A percentile compares a stretch with the other conserved stretches of the same genome.
Evolutionary conservation across 2,888 invertebrate genomes (phyloP).

Genomic region (Antitype chi): DNA sequence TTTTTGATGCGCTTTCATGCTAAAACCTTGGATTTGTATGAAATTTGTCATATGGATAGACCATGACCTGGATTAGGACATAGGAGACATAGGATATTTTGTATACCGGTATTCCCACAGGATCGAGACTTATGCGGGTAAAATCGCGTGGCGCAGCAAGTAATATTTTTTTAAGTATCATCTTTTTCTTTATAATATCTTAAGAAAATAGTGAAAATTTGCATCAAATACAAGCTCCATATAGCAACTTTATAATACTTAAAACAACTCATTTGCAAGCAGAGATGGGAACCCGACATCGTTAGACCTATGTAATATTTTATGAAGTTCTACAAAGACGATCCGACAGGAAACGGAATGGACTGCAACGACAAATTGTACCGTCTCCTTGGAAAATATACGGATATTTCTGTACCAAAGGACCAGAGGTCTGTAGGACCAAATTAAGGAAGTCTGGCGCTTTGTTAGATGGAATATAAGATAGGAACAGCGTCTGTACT

Average conservation of each 20-base stretch:
- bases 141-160: too few relatives aligned
- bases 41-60: too few relatives aligned
- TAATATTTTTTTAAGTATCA: too few relatives aligned
- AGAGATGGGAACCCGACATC: conserved; percentile 51
- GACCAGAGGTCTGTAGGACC: conserved; percentile 28
- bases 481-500: conserved; percentile 21
- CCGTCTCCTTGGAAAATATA: conserved; percentile 63
- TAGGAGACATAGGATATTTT: too few relatives aligned
- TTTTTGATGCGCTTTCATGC: too few relatives aligned
- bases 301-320: conserved; percentile 63
- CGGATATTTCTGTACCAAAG: conserved; percentile 64
- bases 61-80: too few relatives aligned
- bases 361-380: conserved; percentile 73
- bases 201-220: not conserved
- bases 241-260: conserved; percentile 19
- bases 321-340: conserved; percentile 64
- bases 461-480: conserved; percentile 27
- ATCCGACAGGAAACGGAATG: conserved; percentile 68
- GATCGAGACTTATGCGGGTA: too few relatives aligned
- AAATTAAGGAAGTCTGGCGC: conserved; percentile 38
- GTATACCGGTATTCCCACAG: too few relatives aligned
- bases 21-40: too few relatives aligned
- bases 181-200: not conserved
- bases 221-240: not conserved
- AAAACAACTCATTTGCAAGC: conserved; percentile 54